Evolutionary conservation across 2,888 invertebrate genomes (phyloP).

Genomic region (Dendrolimus pini): DNA sequence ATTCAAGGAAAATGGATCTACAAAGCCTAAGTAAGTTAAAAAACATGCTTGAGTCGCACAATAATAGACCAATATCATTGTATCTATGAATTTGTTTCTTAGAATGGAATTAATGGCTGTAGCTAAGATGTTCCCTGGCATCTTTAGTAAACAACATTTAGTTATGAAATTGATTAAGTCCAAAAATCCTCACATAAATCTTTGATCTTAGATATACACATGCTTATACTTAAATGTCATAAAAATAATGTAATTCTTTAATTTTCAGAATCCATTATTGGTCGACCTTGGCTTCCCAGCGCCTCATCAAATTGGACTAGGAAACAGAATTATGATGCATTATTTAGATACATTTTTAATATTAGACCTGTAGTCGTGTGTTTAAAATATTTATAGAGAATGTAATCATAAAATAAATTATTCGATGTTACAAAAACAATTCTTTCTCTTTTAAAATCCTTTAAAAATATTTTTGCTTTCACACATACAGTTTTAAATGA

Average conservation of each 20-base stretch:
- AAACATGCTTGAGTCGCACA: too few species aligned
- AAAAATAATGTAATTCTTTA: constrained; percentile 10
- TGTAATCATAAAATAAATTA: background rate
- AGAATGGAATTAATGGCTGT: too few species aligned
- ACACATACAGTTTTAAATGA: too few species aligned
- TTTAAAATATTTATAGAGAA: constrained; percentile 2
- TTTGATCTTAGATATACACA: too few species aligned
- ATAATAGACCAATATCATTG: too few species aligned
- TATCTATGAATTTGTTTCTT: too few species aligned
- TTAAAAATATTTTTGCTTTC: too few species aligned
- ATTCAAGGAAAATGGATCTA: constrained; percentile 24
- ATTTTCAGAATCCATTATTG: constrained; percentile 36
- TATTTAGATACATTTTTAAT: background rate
- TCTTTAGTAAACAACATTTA: too few species aligned
- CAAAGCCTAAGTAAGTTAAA: constrained; percentile 22
- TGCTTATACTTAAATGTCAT: too few species aligned
- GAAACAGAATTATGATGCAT: constrained; percentile 1
- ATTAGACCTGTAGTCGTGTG: background rate
- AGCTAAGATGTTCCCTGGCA: too few species aligned
- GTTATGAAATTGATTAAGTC: too few species aligned
- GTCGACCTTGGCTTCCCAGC: constrained; percentile 26
- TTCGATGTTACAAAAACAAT: background rate
- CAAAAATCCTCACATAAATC: too few species aligned
- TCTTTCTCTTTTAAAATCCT: background rate
- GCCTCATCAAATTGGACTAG: constrained; percentile 46